Conservation (phyloP, 2,797 vertebrate genomes). For the Coccyzus lansbergi region DNA sequence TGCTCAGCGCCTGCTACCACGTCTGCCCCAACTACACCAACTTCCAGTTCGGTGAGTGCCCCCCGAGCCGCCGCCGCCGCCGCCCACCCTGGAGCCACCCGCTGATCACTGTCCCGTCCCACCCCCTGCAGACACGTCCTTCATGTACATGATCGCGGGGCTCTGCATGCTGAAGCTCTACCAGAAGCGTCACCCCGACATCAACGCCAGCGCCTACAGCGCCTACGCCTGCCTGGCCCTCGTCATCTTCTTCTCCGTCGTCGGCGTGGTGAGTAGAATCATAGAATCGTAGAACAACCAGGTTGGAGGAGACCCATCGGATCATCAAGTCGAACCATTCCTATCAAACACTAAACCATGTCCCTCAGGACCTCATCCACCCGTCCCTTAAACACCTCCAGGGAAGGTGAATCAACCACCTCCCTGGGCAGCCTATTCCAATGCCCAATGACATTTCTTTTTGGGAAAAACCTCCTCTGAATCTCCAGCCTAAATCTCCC, state of each 20-base stretch:
- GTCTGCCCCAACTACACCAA: constrained; percentile 99
- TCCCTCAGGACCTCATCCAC: no score
- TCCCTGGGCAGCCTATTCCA: no score
- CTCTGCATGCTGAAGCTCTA: constrained; percentile 98
- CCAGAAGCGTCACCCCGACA: constrained; percentile 96
- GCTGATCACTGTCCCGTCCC: fast-evolving
- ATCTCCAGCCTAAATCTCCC: no score
- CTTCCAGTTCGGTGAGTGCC: constrained; percentile 92
- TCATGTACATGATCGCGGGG: constrained; percentile 99
- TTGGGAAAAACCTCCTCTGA: no score
- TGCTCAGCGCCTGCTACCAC: constrained; percentile 97
- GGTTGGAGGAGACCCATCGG: no score
- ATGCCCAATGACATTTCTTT: no score
- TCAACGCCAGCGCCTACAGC: constrained; percentile 96
- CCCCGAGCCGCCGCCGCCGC: fast-evolving
- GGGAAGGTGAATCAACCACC: no score
- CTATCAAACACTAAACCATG: no score
- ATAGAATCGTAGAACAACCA: no score
- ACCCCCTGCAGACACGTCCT: constrained; percentile 87
- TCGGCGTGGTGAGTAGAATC: constrained; percentile 93
- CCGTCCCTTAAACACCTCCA: no score
- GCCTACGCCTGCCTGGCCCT: constrained; percentile 94
- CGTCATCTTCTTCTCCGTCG: constrained; percentile 96
- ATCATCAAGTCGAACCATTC: no score
- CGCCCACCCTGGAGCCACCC: fast-evolving